Base-by-base conservation (phyloP, 2,888 invertebrate species). In the Spisula solida region DNA sequence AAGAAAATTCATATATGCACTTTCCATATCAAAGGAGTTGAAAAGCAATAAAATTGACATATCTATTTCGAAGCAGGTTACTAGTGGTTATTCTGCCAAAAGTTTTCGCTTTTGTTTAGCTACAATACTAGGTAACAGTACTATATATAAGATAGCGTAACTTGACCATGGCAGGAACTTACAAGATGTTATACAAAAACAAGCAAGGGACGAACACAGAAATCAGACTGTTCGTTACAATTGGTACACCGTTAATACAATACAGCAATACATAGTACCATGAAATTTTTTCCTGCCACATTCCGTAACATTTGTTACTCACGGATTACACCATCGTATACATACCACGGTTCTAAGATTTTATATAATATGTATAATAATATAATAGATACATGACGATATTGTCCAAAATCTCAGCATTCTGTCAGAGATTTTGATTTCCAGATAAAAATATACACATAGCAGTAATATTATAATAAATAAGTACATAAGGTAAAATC, bases 401-500 rank as follows among this genome's bases (percentile, higher is more conserved):
- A 25, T 2, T 66, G 60, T 66, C 85, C 25, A 85, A 85, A 85
- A 85, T 85, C 85, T 85, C 85, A 85, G 41, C 55, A 34, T 1
- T n/a, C 5, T 51, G 10, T 79, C 51, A 79, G 75, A 86, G 75
- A 86, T 55, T 86, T 86, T 86, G 82, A 82, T 5, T 86, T 81
- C 75, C 81, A 51, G 86, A 86, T 82, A 82, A 82, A 56, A 82
- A 86, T 82, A 82, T 82, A 86, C 78, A 81, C 81, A 81, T 41
- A 41, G 41, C 8, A 41, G 41, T 82, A 10, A 75, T 18, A 31
- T n/a, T 78, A 87, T 87, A 87, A 87, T 87, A 87, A 87, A 87
- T 87, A 78, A 87, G 47, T 70, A 86, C 75, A 75, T 56, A 79
- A 78, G 79, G 82, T 83, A 87, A 87, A 87, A 87, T 83, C 60